Conservation (phyloP, 64 coral and sea anemone species). For the Orbicella faveolata region DNA sequence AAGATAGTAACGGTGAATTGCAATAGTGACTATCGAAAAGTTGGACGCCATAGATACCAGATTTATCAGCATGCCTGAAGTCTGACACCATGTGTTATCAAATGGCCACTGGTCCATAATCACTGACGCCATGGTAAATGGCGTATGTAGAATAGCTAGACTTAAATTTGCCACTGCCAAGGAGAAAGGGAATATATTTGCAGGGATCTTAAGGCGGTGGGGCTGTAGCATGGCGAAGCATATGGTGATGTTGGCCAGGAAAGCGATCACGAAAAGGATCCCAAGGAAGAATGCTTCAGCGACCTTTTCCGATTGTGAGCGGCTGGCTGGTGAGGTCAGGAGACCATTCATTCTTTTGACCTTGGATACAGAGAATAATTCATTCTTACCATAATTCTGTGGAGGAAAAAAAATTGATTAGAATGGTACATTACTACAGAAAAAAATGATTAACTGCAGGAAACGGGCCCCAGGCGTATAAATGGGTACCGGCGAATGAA, state of each 20-base stretch:
- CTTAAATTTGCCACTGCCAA: conserved; percentile 54
- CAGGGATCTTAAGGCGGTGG: conserved; percentile 52
- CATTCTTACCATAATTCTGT: neutral
- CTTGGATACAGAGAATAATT: neutral
- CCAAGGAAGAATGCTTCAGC: conserved; percentile 43
- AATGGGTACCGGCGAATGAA: no score
- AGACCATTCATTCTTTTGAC: conserved; percentile 8
- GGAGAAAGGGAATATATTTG: conserved; percentile 64
- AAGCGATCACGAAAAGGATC: conserved; percentile 64
- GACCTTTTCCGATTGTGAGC: conserved; percentile 45
- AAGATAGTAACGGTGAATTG: conserved; percentile 85
- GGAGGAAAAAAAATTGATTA: neutral
- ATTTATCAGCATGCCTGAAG: conserved; percentile 67
- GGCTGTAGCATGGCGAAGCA: conserved; percentile 49
- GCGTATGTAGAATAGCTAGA: conserved; percentile 54
- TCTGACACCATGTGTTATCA: conserved; percentile 51
- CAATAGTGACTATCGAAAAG: conserved; percentile 66
- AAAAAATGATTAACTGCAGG: neutral
- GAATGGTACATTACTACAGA: neutral
- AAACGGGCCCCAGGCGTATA: no score
- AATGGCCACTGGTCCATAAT: conserved; percentile 83
- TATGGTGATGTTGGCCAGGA: conserved; percentile 71
- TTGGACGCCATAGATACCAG: conserved; percentile 69
- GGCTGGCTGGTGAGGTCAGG: neutral
- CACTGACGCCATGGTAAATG: conserved; percentile 67